Conservation (phyloP, 2,888 invertebrate species). For the Cantharis rustica region DNA sequence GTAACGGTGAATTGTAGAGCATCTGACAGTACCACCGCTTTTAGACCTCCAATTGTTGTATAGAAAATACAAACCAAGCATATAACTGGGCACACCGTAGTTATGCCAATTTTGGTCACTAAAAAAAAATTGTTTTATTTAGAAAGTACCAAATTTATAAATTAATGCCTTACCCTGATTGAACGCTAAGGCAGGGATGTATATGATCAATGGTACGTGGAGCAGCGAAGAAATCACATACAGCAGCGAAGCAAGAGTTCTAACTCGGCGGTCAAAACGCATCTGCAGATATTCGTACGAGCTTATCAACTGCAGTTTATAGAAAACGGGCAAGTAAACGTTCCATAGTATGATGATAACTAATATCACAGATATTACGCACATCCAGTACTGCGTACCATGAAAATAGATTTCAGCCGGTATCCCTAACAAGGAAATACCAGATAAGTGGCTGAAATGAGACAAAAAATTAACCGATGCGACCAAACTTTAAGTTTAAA, state of each 20-base stretch:
- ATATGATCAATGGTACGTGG: conserved; percentile 66
- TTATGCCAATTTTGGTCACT: conserved; percentile 58
- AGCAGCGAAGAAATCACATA: conserved; percentile 62
- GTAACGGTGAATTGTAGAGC: conserved; percentile 64
- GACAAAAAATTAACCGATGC: not conserved
- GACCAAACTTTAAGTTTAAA: not conserved
- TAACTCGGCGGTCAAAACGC: conserved; percentile 62
- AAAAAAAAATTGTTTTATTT: not conserved
- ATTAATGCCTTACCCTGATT: conserved; percentile 60
- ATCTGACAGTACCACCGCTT: conserved; percentile 70
- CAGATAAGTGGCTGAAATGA: conserved; percentile 66
- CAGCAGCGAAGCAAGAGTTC: conserved; percentile 62
- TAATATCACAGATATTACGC: conserved; percentile 53
- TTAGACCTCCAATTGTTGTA: conserved; percentile 71
- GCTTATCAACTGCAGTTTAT: conserved; percentile 67
- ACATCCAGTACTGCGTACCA: conserved; percentile 65
- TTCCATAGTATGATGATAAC: conserved; percentile 43
- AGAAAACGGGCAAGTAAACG: conserved; percentile 65
- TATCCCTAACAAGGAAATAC: conserved; percentile 71
- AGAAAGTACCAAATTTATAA: not conserved
- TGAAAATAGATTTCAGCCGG: conserved; percentile 73
- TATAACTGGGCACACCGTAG: conserved; percentile 68
- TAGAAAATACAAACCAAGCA: conserved; percentile 77
- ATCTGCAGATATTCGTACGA: conserved; percentile 68
- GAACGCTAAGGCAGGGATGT: conserved; percentile 69